Base-by-base conservation (phyloP, 1,140 invertebrate genomes). In the Phocides pigmalion region DNA sequence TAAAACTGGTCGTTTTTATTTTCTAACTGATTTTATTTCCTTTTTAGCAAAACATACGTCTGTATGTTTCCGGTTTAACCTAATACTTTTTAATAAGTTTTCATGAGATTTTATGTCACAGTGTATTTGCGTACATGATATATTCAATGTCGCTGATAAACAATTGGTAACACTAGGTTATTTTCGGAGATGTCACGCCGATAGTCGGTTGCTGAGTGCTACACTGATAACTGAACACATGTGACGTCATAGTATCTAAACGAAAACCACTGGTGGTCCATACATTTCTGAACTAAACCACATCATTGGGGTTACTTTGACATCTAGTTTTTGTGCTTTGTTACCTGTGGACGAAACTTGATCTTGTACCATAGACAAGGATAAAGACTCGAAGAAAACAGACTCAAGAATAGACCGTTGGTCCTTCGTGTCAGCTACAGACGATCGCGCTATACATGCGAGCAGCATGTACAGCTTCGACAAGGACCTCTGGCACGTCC, bases 401-500 rank as follows among this genome's bases (percentile, higher is more conserved):
- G n/a, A n/a, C n/a, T n/a, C n/a, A n/a, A n/a, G n/a, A n/a, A n/a
- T n/a, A n/a, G 4, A 28, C 2, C 28, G 9, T 11, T 32, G 5
- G 28, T 4, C 2, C 28, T 4, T n/a, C 28, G 9, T 28, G 5
- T 28, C 9, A 5, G 28, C 28, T 32, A 28, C 28, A 32, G 3
- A 32, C n/a, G 28, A 32, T 2, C 4, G 25, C 1, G 28, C n/a
- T 8, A n/a, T 22, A 39, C 35, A 11, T 35, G 6, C 3, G 11
- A n/a, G 9, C 44, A 41, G 62, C 56, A 90, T 90, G 87, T 90
- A 85, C 62, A 90, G 87, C 61, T 90, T 90, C 64, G 87, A 90
- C 62, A 84, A 84, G 68, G 87, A 90, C 62, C 62, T 90, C 42
- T 90, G 87, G 87, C 87, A 90, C 44, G 86, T 90, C 65, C 67